Percentiles rank a stretch among this genome's conserved stretches.
These are phyloP conservation scores for Tromatobia lineatoria DNA, from an alignment of 2,888 invertebrate species.

Conservation along the genomic window DNA sequence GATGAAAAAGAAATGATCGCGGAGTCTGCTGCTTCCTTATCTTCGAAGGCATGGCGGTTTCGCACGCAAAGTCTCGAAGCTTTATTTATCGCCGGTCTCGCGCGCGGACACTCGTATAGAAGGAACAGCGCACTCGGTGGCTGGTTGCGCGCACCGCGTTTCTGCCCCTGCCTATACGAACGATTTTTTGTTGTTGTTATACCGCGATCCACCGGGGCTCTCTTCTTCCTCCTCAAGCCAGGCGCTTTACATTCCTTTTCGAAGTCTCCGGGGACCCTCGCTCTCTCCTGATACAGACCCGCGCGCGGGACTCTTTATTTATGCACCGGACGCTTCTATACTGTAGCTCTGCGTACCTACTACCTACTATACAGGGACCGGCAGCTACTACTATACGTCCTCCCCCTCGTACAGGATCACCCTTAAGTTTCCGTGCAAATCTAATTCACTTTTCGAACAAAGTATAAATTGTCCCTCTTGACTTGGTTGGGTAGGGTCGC, in stretches of 20 bases:
- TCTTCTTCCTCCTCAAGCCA: slow-evolving; percentile 73
- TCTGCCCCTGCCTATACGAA: slow-evolving; percentile 55
- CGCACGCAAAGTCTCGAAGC: slow-evolving; percentile 79
- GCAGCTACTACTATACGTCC: slow-evolving; percentile 59
- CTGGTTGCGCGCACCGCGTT: slow-evolving; percentile 60
- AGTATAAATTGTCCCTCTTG: neutral
- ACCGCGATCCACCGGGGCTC: slow-evolving; percentile 72
- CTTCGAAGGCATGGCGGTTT: slow-evolving; percentile 74
- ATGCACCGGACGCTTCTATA: slow-evolving; percentile 68
- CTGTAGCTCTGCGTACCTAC: slow-evolving; percentile 40
- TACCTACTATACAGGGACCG: slow-evolving; percentile 16
- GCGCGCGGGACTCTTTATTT: slow-evolving; percentile 71
- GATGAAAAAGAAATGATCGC: slow-evolving; percentile 56
- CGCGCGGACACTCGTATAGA: slow-evolving; percentile 68
- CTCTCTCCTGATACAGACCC: slow-evolving; percentile 73
- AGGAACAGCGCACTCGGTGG: slow-evolving; percentile 64
- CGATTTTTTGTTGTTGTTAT: slow-evolving; percentile 72
- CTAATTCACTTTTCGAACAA: slow-evolving; percentile 54
- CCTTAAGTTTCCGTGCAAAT: slow-evolving; percentile 49
- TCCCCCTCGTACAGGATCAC: slow-evolving; percentile 3
- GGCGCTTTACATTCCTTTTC: slow-evolving; percentile 81
- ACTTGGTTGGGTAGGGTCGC: no score
- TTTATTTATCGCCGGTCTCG: slow-evolving; percentile 80
- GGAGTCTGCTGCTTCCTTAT: slow-evolving; percentile 69
- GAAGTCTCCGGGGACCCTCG: slow-evolving; percentile 73